A percentile compares a stretch with the other conserved stretches of the same genome.
phyloP scores from a whole-genome alignment of 1,140 invertebrate genomes.

The Neuroterus valhalla region DNA sequence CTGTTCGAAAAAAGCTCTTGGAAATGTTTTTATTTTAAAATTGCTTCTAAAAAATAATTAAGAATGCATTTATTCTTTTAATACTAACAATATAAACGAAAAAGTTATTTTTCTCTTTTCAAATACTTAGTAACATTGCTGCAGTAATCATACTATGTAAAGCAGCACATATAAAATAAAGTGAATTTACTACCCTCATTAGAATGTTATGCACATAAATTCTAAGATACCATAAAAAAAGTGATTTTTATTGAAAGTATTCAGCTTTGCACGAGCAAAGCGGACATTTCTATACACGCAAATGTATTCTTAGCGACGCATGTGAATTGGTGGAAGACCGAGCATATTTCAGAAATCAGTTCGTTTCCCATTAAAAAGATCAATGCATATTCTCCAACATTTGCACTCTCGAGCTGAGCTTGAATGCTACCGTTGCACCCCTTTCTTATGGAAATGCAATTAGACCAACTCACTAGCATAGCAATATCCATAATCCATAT shows the following conservation, averaged over 20 bases:
- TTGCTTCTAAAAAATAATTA: no score
- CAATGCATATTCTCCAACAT: neutral
- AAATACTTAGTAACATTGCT: no score
- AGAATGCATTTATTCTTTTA: no score
- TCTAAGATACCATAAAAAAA: slow-evolving; percentile 9
- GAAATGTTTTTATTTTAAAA: no score
- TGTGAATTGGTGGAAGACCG: neutral
- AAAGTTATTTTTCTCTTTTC: no score
- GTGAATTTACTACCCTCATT: slow-evolving; percentile 11
- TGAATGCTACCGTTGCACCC: neutral
- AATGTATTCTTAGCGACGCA: neutral
- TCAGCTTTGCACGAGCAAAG: neutral
- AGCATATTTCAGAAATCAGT: slow-evolving; percentile 8
- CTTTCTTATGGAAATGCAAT: slow-evolving; percentile 20
- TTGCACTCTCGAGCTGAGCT: neutral
- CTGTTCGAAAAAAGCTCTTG: no score
- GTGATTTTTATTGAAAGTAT: neutral
- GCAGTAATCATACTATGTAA: no score
- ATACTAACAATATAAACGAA: no score
- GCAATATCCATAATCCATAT: slow-evolving; percentile 5
- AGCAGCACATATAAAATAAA: neutral
- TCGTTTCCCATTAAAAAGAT: slow-evolving; percentile 18
- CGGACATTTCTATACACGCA: neutral
- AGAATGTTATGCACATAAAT: slow-evolving; percentile 19
- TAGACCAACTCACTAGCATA: slow-evolving; percentile 5